phyloP scores from a whole-genome alignment of 2,113 vertebrate genomes.

The Nematolebias whitei region DNA sequence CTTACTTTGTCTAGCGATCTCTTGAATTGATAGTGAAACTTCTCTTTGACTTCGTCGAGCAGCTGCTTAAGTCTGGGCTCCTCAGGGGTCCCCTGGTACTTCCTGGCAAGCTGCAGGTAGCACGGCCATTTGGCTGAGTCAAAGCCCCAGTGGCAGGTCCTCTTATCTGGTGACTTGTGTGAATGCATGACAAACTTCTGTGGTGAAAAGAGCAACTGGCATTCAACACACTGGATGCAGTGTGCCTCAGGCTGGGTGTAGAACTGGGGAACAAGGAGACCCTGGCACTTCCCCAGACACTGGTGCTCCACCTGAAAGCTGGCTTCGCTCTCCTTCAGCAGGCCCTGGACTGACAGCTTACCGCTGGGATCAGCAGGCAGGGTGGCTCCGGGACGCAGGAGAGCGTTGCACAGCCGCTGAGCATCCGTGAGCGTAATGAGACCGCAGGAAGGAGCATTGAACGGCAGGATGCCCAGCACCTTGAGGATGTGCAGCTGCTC shows the following conservation, averaged over 20 bases:
- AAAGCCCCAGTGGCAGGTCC: constrained; percentile 99
- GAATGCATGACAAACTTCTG: constrained; percentile 99
- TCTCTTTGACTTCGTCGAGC: constrained; percentile 95
- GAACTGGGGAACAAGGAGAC: constrained; percentile 93
- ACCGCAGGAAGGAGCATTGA: constrained; percentile 96
- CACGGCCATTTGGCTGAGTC: constrained; percentile 98
- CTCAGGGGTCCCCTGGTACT: constrained; percentile 87
- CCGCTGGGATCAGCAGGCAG: constrained; percentile 81
- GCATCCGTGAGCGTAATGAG: constrained; percentile 96
- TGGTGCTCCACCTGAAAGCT: constrained; percentile 97
- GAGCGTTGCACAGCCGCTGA: constrained; percentile 94
- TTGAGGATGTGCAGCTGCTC: constrained; percentile 98
- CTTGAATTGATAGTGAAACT: constrained; percentile 88
- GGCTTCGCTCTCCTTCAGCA: constrained; percentile 89
- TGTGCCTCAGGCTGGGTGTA: constrained; percentile 91
- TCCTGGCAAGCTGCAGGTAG: constrained; percentile 94
- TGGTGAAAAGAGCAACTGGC: constrained; percentile 94
- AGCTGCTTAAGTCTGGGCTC: constrained; percentile 88
- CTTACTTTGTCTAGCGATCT: constrained; percentile 90
- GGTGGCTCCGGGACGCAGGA: constrained; percentile 88
- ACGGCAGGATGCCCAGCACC: constrained; percentile 95
- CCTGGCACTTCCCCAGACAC: constrained; percentile 97
- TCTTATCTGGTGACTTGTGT: constrained; percentile 94
- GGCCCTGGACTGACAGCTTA: constrained; percentile 84
- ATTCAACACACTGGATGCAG: constrained; percentile 95